Evolutionary conservation across 2,888 invertebrate species (phyloP).

Genomic region (Eugnorisma glareosa): DNA sequence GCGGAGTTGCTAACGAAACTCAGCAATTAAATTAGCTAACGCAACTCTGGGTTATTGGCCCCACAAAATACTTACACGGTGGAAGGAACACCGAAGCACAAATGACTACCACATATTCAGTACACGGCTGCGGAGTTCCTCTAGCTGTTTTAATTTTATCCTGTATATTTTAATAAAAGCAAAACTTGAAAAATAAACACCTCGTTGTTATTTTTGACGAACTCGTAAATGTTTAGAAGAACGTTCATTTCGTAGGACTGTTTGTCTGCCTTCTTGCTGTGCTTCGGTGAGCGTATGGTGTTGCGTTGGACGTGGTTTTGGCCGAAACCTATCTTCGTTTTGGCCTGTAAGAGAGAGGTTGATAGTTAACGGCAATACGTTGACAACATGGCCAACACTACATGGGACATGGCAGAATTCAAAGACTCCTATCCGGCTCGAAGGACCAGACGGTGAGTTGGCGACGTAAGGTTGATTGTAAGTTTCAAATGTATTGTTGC

Average conservation of each 20-base stretch:
- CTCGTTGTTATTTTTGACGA: conserved; percentile 74
- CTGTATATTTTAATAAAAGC: neutral
- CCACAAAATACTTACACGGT: no score
- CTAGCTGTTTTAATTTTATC: neutral
- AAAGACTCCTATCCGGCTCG: neutral
- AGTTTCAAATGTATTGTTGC: neutral
- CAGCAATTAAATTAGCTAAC: no score
- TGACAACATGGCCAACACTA: neutral
- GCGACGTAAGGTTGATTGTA: neutral
- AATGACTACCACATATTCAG: no score
- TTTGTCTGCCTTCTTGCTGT: conserved; percentile 32
- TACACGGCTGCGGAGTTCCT: neutral
- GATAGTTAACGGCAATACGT: neutral
- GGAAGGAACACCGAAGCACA: no score
- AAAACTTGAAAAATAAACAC: neutral
- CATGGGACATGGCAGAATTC: neutral
- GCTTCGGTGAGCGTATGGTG: neutral
- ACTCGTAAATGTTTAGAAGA: conserved; percentile 73
- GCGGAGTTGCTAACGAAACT: no score
- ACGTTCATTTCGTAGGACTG: conserved; percentile 71
- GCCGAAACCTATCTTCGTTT: conserved; percentile 68
- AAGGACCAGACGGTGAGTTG: neutral
- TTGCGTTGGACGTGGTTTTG: conserved; percentile 35
- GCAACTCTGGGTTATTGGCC: no score
- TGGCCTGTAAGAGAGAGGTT: conserved; percentile 61